phyloP scores from a whole-genome alignment of 2,797 vertebrate genomes.

The Spinibarbus caldwelli region DNA sequence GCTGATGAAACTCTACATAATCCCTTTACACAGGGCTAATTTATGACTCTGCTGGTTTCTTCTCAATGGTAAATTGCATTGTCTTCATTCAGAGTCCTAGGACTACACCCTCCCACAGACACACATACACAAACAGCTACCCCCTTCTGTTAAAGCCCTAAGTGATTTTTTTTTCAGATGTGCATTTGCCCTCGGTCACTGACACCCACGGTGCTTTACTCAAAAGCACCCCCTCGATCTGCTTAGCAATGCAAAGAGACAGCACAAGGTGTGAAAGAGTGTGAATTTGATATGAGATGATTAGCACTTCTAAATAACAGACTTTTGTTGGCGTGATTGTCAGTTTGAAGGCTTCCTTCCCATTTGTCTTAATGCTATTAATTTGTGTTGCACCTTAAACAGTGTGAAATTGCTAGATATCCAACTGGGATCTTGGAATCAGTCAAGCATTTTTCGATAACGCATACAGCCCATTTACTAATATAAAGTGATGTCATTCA shows the following conservation, averaged over 20 bases:
- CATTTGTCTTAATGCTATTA: constrained; percentile 34
- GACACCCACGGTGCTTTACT: constrained; percentile 51
- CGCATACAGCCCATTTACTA: not conserved
- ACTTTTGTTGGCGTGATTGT: constrained; percentile 50
- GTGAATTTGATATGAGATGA: constrained; percentile 75
- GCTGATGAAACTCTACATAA: constrained; percentile 83
- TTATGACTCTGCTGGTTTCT: constrained; percentile 88
- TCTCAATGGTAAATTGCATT: constrained; percentile 86
- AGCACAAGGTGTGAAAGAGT: constrained; percentile 57
- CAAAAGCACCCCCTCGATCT: constrained; percentile 57
- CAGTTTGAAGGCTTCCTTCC: constrained; percentile 13
- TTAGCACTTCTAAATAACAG: constrained; percentile 80
- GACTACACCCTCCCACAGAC: constrained; percentile 63
- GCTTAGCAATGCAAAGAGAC: constrained; percentile 80
- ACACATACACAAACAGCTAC: constrained; percentile 44
- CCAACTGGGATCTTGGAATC: not conserved
- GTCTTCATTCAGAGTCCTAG: constrained; percentile 81
- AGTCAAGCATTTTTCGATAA: not conserved
- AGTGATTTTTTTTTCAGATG: constrained; percentile 57
- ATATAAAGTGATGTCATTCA: constrained; percentile 26
- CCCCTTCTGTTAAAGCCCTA: constrained; percentile 56
- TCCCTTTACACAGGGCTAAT: constrained; percentile 85
- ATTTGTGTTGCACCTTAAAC: constrained; percentile 2
- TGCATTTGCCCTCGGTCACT: constrained; percentile 54
- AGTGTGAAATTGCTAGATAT: constrained; percentile 15